Conservation (phyloP, 2,797 vertebrate genomes). For the Adelosebastes latens region DNA sequence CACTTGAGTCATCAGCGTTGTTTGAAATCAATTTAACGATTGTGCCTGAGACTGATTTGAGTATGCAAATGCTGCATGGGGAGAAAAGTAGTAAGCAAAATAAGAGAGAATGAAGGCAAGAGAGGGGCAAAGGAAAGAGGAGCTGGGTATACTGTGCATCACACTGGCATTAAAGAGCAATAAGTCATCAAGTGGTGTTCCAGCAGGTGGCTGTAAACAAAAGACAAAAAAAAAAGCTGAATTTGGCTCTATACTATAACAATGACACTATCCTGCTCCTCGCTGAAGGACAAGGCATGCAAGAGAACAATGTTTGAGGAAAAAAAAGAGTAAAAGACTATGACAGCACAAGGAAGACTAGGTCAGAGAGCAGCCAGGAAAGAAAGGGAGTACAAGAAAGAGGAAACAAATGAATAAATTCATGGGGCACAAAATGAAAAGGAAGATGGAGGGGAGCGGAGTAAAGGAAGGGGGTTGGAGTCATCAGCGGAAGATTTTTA, state of each 20-base stretch:
- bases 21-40: slow-evolving; percentile 83
- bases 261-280: slow-evolving; percentile 66
- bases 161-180: slow-evolving; percentile 68
- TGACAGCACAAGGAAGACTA: slow-evolving; percentile 60
- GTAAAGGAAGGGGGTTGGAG: slow-evolving; percentile 71
- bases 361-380: slow-evolving; percentile 68
- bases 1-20: slow-evolving; percentile 83
- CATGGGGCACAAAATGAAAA: slow-evolving; percentile 83
- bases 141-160: slow-evolving; percentile 45
- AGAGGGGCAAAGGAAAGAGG: slow-evolving; percentile 10
- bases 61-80: slow-evolving; percentile 76
- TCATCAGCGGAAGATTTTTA: slow-evolving; percentile 91
- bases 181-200: slow-evolving; percentile 68
- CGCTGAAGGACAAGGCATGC: slow-evolving; percentile 62
- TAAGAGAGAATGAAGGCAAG: slow-evolving; percentile 22
- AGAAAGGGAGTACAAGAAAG: slow-evolving; percentile 67
- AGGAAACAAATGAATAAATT: slow-evolving; percentile 86
- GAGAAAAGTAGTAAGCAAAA: slow-evolving; percentile 38
- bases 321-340: slow-evolving; percentile 41
- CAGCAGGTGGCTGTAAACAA: slow-evolving; percentile 64
- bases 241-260: slow-evolving; percentile 32
- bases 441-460: slow-evolving; percentile 75
- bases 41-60: slow-evolving; percentile 80
- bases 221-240: slow-evolving; percentile 34
- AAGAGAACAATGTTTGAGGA: slow-evolving; percentile 44